Conservation (phyloP, 2,797 vertebrate genomes). For the Heliangelus exortis region DNA sequence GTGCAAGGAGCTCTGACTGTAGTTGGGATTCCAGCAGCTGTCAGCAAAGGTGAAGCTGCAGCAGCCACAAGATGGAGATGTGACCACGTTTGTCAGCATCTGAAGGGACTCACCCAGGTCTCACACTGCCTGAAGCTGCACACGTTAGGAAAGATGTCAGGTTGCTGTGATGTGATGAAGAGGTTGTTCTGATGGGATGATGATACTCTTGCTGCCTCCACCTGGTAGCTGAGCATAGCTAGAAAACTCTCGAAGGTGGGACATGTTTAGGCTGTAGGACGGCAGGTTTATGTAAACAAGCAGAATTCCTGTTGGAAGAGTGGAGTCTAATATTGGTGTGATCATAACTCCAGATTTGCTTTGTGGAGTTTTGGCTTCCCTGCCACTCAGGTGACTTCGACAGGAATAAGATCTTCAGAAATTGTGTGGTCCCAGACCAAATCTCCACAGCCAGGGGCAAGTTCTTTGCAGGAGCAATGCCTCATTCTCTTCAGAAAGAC, state of each 20-base stretch:
- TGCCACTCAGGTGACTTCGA: neutral
- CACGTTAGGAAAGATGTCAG: neutral
- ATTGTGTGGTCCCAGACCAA: neutral
- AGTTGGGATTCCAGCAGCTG: neutral
- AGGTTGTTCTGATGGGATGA: neutral
- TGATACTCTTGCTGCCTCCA: neutral
- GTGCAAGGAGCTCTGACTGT: neutral
- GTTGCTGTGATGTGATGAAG: neutral
- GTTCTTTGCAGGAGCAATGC: neutral
- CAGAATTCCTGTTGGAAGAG: neutral
- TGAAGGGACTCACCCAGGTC: rapidly evolving
- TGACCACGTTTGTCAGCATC: neutral
- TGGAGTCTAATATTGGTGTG: neutral
- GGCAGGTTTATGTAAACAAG: neutral
- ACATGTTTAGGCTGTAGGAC: neutral
- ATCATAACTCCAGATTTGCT: neutral
- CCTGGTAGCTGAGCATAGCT: neutral
- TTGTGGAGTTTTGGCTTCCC: neutral
- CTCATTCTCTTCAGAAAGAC: neutral
- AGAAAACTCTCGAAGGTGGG: neutral
- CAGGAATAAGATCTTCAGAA: neutral
- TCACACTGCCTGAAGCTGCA: neutral
- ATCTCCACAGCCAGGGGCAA: neutral
- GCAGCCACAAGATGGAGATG: conserved; percentile 57
- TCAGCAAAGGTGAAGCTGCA: neutral